Base-by-base conservation (phyloP, 2,888 invertebrate species). In the Kuschelorhynchus macadamiae region DNA sequence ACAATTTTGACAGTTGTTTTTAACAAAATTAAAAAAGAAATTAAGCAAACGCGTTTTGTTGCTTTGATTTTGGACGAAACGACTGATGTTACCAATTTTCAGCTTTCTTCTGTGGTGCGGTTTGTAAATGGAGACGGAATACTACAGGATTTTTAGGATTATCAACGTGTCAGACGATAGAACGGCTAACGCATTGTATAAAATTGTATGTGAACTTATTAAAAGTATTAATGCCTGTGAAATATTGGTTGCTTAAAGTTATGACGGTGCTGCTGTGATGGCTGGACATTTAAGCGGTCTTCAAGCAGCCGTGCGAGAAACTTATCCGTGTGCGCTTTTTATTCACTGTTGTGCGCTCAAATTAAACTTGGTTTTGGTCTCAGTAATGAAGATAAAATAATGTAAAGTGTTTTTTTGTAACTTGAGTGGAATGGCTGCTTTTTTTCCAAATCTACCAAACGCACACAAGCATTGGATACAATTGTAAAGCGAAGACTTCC, bases 231-330 rank as follows among this genome's bases (percentile, higher is more conserved):
- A 72, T 12, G 17, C 9, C 1, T 32, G 8, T 16, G 11, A 46
- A 5, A 79, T 80, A 75, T 69, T 79, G 47, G 61, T 80, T 21
- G 77, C 76, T 8, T 79, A 80, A 73, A 78, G 75, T 17, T 80
- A 79, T 57, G 76, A 79, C 55, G 79, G 77, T 7, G 78, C 76
- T 2, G 71, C 76, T 18, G 77, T 79, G 5, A 75, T 76, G 71
- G 65, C 74, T 20, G 75, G 74, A 18, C 69, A 77, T 33, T 66
- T 75, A 17, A 73, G 71, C 21, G 77, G 77, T n/a, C 73, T 67
- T 8, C 80, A 81, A 72, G 64, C 69, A 11, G 74, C 73, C 71
- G 72, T 79, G 9, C 72, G 70, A 64, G 71, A 76, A 63, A 67
- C 49, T 41, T 77, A 53, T 59, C 67, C 68, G 9, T 47, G 63